phyloP scores from a whole-genome alignment of 2,797 vertebrate species.

The Myiotriccus ornatus region DNA sequence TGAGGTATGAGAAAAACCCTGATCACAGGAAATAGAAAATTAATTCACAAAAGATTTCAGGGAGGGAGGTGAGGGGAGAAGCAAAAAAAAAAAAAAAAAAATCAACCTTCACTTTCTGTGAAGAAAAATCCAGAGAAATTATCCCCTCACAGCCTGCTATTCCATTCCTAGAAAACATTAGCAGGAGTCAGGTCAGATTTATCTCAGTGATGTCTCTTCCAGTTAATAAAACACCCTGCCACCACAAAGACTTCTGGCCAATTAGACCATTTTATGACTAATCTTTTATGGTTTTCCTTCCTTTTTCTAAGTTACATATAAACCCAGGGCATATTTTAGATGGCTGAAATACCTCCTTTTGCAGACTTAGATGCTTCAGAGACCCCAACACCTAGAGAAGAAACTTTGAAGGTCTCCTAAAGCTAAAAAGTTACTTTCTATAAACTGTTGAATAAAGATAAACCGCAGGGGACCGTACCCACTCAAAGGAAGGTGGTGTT shows the following conservation, averaged over 20 bases:
- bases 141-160: neutral
- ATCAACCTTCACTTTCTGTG: neutral
- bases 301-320: neutral
- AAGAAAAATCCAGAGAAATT: conserved; percentile 28
- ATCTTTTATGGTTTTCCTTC: conserved; percentile 22
- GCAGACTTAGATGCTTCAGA: conserved; percentile 41
- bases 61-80: neutral
- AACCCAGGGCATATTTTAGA: conserved; percentile 37
- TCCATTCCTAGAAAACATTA: conserved; percentile 52
- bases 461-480: neutral
- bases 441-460: conserved; percentile 49
- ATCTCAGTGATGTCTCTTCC: conserved; percentile 55
- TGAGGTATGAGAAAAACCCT: conserved; percentile 49
- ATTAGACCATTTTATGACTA: conserved; percentile 58
- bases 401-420: conserved; percentile 45
- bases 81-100: neutral
- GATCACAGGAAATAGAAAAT: conserved; percentile 63
- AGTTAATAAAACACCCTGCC: conserved; percentile 60
- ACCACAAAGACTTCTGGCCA: conserved; percentile 63
- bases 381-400: neutral
- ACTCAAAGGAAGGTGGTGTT: conserved; percentile 28
- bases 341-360: conserved; percentile 35
- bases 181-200: conserved; percentile 39
- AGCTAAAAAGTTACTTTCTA: conserved; percentile 36
- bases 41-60: conserved; percentile 52